Evolutionary conservation across 2,113 vertebrate genomes (phyloP).

Genomic region (Leiothrix lutea): DNA sequence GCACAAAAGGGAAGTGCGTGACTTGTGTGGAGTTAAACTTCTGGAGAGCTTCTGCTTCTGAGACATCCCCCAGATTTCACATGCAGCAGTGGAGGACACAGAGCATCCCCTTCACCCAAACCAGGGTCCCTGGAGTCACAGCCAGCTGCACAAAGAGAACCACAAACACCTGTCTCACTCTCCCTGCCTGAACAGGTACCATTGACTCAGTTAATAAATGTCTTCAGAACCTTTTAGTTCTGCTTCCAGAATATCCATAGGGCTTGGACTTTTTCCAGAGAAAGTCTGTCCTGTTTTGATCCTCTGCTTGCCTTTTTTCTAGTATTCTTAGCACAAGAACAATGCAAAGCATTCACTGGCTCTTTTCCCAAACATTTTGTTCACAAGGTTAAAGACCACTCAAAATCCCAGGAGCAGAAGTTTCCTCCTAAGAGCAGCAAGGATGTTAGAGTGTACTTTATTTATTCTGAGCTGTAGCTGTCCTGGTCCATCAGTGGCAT

Average conservation of each 20-base stretch:
- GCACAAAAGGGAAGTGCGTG: background rate
- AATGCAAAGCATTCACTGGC: background rate
- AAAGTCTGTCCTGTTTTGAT: background rate
- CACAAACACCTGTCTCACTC: background rate
- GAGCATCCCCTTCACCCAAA: background rate
- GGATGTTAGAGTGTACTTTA: background rate
- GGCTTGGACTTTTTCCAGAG: background rate
- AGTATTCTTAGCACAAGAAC: background rate
- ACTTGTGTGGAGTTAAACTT: background rate
- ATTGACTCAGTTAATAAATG: accelerated
- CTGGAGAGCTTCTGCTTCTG: background rate
- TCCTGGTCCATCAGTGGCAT: background rate
- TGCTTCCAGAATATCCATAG: background rate
- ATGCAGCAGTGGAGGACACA: background rate
- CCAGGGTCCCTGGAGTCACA: background rate
- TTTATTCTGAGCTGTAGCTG: background rate
- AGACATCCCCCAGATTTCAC: background rate
- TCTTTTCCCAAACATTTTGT: background rate
- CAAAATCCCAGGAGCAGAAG: background rate
- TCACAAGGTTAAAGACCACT: background rate
- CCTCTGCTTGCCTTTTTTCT: background rate
- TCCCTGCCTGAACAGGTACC: background rate
- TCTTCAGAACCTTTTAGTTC: background rate
- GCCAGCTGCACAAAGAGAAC: background rate
- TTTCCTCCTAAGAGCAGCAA: background rate